Evolutionary conservation across 2,888 invertebrate genomes (phyloP), one percentile per base, ranked within the genome.

Genomic region (Cryptocheilus praepositus): DNA sequence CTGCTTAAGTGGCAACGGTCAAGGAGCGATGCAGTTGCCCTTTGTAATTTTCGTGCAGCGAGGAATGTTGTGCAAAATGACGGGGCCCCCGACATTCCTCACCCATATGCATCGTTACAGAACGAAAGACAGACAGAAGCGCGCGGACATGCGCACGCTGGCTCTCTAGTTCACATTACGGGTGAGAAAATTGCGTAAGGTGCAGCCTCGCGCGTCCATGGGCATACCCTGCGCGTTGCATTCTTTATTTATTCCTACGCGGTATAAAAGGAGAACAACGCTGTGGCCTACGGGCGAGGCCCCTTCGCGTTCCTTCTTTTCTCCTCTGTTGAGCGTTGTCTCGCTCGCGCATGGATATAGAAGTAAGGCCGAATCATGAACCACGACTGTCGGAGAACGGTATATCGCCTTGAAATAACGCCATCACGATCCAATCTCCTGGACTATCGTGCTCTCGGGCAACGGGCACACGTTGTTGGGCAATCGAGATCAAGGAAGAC

Each of bases 311-410:
- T 45, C 3, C 45, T 58, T 19, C 45, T n/a, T 58, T 46, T 5
- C 49, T 49, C 46, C n/a, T 58, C 22, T n/a, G n/a, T n/a, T n/a
- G n/a, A n/a, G n/a, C n/a, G n/a, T n/a, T n/a, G n/a, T n/a, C 19
- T 43, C 22, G 46, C 36, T 60, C 53, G 15, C 21, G 16, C 36
- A 8, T 25, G n/a, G 65, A 73, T 76, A 76, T 71, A 68, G 73
- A 73, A 78, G 73, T 77, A 75, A 78, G 75, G 77, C 62, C 71
- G 67, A 73, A 73, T 73, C 66, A 56, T 67, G 60, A 60, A 62
- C 66, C 46, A 28, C 61, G 68, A 71, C 67, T 63, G 56, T 59
- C 53, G 64, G 71, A 69, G 74, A 71, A 71, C 60, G 78, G 69
- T 64, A 67, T 71, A 66, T 71, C 57, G 71, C 78, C 78, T 78